Base-by-base conservation (phyloP, 2,797 vertebrate genomes). In the Linurgus olivaceus region DNA sequence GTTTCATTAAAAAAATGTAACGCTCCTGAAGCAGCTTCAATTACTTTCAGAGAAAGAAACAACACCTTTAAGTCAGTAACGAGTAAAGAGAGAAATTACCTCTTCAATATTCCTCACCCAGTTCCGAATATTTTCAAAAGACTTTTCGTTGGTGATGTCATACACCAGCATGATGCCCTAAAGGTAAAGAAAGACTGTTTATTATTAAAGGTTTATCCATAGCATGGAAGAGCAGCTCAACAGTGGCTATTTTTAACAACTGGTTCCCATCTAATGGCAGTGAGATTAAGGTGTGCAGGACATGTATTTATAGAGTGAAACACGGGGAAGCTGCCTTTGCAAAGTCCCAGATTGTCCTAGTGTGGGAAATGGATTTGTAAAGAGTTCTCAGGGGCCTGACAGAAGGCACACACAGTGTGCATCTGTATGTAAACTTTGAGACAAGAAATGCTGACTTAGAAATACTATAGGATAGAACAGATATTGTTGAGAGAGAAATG, bases 71-170 rank as follows among this genome's bases (percentile, higher is more conserved):
- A 25, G 4, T 5, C 18, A 38, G 9, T 12, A 42, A 31, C 3
- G 7, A 47, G 2, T 1, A 72, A 85, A 45, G 0, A 48, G 0
- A 26, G 13, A 50, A 55, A 81, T 95, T 96, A 99, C 99, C 98
- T 99, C 99, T 93, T 99, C 99, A 28, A 99, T 99, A 94, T 99
- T 99, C 90, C 99, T 98, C 96, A 99, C 99, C 99, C 99, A 99
- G 97, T 99, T 99, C 97, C 99, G 99, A 97, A 99, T 99, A 86
- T 99, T 99, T 65, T 99, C 99, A 83, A 99, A 99, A 13, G 99
- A 99, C 86, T 99, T 99, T 95, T 99, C 99, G 9, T 99, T 99
- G 96, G 99, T 99, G 97, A 99, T 99, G 97, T 99, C 99, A 7
- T 99, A 99, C 67, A 99, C 99, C 23, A 99, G 97, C 99, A 99